phyloP scores from a whole-genome alignment of 2,797 vertebrate genomes.

The Enteromius treurensis region DNA sequence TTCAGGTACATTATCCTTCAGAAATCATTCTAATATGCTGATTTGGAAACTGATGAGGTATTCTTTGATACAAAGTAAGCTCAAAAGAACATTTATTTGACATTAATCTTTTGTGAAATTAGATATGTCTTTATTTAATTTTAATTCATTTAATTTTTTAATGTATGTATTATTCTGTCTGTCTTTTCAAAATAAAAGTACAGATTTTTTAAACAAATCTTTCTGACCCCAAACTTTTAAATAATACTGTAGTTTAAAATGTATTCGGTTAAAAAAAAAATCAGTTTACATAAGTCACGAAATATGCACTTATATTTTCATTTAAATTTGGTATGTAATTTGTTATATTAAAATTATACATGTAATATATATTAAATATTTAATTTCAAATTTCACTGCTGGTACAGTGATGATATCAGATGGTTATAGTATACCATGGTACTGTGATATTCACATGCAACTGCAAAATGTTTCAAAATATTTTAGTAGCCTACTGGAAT shows the following conservation, averaged over 20 bases:
- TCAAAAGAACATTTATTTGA: not conserved
- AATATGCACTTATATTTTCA: not conserved
- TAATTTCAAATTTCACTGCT: not conserved
- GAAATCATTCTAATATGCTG: conserved; percentile 37
- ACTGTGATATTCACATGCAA: not conserved
- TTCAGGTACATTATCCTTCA: not conserved
- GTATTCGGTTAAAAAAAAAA: not conserved
- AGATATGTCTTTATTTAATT: not conserved
- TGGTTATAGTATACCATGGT: not conserved
- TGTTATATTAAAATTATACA: no score
- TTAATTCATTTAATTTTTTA: no score
- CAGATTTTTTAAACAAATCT: not conserved
- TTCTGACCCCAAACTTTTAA: not conserved
- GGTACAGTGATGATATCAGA: not conserved
- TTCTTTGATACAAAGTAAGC: not conserved
- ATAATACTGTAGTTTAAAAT: not conserved
- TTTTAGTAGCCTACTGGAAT: not conserved
- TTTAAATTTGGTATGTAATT: no score
- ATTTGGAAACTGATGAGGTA: conserved; percentile 20
- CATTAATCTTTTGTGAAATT: not conserved
- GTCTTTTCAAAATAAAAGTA: not conserved
- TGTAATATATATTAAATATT: not conserved
- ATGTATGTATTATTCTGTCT: not conserved
- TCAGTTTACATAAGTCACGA: not conserved
- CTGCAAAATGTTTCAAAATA: not conserved